These are phyloP conservation scores for Dryadula phaetusa DNA, from an alignment of 2,888 invertebrate genomes.

Conservation along the genomic window DNA sequence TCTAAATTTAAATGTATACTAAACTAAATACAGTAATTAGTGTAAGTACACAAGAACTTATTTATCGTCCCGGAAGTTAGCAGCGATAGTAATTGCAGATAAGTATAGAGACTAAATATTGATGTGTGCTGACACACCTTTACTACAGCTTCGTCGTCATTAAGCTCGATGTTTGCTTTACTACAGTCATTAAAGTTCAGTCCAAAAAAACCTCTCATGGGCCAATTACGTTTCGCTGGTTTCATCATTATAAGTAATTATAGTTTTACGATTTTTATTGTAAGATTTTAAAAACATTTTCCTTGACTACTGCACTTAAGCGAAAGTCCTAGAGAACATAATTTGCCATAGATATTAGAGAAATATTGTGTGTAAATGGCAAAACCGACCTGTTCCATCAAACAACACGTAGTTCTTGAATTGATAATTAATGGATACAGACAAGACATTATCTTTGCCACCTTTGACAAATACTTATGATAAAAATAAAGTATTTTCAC, in stretches of 20 bases:
- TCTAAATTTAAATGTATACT: background rate
- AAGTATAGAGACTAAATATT: conserved; percentile 13
- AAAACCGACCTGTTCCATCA: too few species aligned
- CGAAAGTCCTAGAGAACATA: too few species aligned
- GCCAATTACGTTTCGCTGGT: conserved; percentile 10
- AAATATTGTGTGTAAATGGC: too few species aligned
- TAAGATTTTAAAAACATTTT: background rate
- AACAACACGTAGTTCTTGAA: too few species aligned
- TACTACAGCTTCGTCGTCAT: conserved; percentile 6
- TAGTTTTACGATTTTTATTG: background rate
- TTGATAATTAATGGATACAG: too few species aligned
- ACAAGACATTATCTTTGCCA: too few species aligned
- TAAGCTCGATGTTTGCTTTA: background rate
- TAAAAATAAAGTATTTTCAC: too few species aligned
- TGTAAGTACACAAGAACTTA: conserved; percentile 10
- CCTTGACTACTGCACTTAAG: too few species aligned
- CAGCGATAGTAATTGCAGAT: conserved; percentile 16
- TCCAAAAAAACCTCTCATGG: background rate
- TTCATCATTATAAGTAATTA: background rate
- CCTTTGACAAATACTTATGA: too few species aligned
- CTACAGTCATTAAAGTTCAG: conserved; percentile 2
- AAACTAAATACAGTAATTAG: conserved; percentile 1
- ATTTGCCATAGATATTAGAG: too few species aligned
- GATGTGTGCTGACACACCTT: conserved; percentile 19
- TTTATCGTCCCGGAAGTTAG: conserved; percentile 14